Conservation (phyloP, 2,113 vertebrate species). For the Bothrops jararaca region DNA sequence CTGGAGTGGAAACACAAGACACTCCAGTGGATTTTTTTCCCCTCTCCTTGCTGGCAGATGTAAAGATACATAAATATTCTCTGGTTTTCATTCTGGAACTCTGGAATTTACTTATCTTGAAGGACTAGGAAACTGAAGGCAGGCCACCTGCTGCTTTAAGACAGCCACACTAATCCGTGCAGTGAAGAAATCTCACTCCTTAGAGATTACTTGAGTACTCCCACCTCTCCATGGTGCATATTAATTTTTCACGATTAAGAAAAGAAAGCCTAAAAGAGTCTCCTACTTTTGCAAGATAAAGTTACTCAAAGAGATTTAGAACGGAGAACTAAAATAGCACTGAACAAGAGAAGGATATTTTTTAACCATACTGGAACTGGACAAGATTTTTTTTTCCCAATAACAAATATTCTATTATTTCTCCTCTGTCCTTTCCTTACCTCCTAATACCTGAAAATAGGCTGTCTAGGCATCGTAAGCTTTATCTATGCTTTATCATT, state of each 20-base stretch:
- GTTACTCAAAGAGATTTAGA: background rate
- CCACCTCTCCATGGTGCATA: background rate
- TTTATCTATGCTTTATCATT: background rate
- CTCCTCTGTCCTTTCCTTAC: background rate
- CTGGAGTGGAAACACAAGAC: background rate
- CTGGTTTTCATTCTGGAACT: background rate
- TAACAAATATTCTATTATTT: background rate
- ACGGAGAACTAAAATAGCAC: background rate
- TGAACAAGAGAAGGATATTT: background rate
- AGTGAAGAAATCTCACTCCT: background rate
- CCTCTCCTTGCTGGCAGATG: background rate
- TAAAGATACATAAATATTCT: background rate
- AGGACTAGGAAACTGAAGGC: background rate
- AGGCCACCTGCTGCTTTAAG: background rate
- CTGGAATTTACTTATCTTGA: background rate
- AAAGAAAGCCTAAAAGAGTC: background rate
- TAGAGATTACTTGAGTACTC: background rate
- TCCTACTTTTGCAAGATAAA: background rate
- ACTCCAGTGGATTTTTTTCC: background rate
- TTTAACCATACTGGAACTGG: background rate
- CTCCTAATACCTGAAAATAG: background rate
- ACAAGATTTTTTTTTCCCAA: background rate
- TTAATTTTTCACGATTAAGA: background rate
- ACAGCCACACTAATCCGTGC: background rate
- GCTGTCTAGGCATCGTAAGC: background rate